A percentile compares a stretch with the other conserved stretches of the same genome.
These are phyloP conservation scores for Glossosoma conforme DNA, from an alignment of 1,140 invertebrate species.

Conservation along the genomic window DNA sequence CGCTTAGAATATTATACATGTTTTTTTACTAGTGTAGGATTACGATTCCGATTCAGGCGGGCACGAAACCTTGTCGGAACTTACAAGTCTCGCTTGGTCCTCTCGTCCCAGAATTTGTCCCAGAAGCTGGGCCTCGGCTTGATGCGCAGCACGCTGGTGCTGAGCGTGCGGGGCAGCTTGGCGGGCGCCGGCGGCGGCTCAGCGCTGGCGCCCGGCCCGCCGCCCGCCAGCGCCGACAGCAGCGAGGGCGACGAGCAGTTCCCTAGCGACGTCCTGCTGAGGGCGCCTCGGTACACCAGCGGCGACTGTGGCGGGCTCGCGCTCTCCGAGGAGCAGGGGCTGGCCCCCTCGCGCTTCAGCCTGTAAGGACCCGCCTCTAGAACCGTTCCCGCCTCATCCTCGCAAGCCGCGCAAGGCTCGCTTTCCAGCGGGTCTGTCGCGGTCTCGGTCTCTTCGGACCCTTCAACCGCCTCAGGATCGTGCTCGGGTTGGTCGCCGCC, in stretches of 20 bases:
- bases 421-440: no score
- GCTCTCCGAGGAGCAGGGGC: constrained; percentile 32
- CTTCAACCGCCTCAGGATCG: constrained; percentile 9
- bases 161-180: constrained; percentile 67
- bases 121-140: constrained; percentile 70
- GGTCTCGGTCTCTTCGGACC: constrained; percentile 4
- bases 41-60: not conserved
- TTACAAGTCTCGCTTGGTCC: constrained; percentile 62
- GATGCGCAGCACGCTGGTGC: constrained; percentile 71
- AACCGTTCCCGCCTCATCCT: not conserved
- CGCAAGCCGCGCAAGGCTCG: not conserved
- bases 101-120: constrained; percentile 74
- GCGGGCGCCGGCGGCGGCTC: constrained; percentile 39
- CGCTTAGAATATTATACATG: no score
- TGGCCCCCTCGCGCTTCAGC: constrained; percentile 10
- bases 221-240: constrained; percentile 50
- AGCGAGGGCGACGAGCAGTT: constrained; percentile 49
- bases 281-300: constrained; percentile 36
- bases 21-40: not conserved
- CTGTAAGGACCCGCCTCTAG: constrained; percentile 8
- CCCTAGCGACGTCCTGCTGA: constrained; percentile 36
- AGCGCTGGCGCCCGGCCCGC: constrained; percentile 38
- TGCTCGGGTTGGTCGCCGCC: constrained; percentile 2
- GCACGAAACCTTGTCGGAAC: constrained; percentile 31
- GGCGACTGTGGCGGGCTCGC: constrained; percentile 32